phyloP scores from a whole-genome alignment of 2,113 vertebrate genomes.

The Coptodon rendalli region DNA sequence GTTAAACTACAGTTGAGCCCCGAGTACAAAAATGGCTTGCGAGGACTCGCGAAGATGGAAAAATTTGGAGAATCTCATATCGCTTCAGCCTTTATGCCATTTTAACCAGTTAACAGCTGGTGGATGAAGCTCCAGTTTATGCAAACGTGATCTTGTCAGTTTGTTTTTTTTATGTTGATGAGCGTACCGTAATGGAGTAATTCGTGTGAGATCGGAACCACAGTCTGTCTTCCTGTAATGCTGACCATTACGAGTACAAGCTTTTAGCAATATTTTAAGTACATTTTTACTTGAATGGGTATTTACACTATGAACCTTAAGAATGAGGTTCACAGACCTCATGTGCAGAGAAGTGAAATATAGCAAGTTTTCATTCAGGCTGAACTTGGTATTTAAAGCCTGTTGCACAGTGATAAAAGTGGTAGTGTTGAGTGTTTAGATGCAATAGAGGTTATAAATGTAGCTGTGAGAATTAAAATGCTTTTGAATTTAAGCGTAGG shows the following conservation, averaged over 20 bases:
- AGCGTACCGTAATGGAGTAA: accelerated
- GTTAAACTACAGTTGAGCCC: not conserved
- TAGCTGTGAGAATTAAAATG: not conserved
- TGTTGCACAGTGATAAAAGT: not conserved
- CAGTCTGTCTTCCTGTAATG: not conserved
- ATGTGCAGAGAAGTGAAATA: not conserved
- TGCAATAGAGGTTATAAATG: not conserved
- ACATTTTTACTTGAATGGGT: not conserved
- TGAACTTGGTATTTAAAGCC: not conserved
- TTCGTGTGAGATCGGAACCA: not conserved
- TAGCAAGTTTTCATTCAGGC: not conserved
- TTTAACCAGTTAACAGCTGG: not conserved
- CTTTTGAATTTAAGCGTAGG: not conserved
- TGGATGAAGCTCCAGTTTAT: not conserved
- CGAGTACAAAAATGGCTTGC: not conserved
- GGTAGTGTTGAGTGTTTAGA: not conserved
- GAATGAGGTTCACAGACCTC: not conserved
- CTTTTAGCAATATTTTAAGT: not conserved
- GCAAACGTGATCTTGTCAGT: not conserved
- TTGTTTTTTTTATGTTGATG: not conserved
- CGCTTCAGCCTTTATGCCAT: not conserved
- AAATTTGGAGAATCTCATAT: accelerated
- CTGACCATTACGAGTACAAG: not conserved
- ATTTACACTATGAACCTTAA: not conserved
- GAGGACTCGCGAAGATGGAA: accelerated